Percentiles rank a stretch among this genome's conserved stretches.
Evolutionary conservation across 1,140 invertebrate genomes (phyloP).

Genomic region (Pogonus chalceus): DNA sequence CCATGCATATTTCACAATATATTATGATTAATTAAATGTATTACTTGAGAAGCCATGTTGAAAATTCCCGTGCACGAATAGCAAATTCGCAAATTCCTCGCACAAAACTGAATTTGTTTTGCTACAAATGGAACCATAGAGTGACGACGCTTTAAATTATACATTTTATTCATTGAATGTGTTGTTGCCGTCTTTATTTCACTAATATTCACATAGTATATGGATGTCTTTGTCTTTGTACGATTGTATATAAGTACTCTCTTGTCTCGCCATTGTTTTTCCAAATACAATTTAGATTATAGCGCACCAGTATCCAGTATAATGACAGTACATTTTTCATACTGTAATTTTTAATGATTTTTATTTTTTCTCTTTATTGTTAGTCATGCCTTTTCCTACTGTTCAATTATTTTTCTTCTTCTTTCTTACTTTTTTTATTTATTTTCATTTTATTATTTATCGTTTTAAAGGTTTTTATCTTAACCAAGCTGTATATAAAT

Average conservation of each 20-base stretch:
- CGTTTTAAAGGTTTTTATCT: too few relatives aligned
- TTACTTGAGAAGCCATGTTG: not conserved
- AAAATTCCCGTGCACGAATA: not conserved
- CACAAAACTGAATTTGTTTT: not conserved
- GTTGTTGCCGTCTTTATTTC: not conserved
- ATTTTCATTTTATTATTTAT: too few relatives aligned
- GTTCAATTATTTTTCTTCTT: too few relatives aligned
- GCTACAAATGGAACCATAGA: not conserved
- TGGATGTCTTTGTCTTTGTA: not conserved
- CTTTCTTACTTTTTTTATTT: too few relatives aligned
- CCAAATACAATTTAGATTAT: not conserved
- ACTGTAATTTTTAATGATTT: not conserved
- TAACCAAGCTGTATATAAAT: too few relatives aligned
- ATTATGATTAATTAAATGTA: not conserved
- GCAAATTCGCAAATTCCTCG: too few relatives aligned
- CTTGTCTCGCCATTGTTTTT: not conserved
- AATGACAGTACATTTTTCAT: not conserved
- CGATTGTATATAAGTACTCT: not conserved
- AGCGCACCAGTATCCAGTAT: too few relatives aligned
- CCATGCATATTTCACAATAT: not conserved
- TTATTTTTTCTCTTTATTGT: too few relatives aligned
- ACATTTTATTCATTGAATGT: not conserved
- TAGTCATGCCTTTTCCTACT: too few relatives aligned
- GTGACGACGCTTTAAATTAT: not conserved
- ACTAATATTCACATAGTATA: not conserved